Base-by-base conservation (phyloP, 2,888 invertebrate genomes). In the Coleophora flavipennella region DNA sequence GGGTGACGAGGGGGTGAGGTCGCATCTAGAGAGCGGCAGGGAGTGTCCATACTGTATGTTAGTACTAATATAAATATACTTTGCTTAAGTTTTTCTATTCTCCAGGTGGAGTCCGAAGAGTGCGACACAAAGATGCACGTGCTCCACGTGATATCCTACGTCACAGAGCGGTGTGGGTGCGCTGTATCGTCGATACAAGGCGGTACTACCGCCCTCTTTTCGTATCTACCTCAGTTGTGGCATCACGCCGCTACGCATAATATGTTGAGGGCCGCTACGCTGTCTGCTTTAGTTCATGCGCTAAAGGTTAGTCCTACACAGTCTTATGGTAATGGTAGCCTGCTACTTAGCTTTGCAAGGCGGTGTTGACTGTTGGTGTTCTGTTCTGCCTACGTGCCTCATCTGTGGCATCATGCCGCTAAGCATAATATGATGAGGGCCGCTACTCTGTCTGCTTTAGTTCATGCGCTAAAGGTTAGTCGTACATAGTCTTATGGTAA, bases 81-180 rank as follows among this genome's bases (percentile, higher is more conserved):
- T n/a, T n/a, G n/a, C n/a, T n/a, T n/a, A n/a, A n/a, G 25, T 11
- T 1, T 6, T 13, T 8, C 13, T 13, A 94, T 31, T 9, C 9
- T 20, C 13, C 76, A 97, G 58, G 93, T 94, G 66, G 94, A 95
- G 67, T 93, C 93, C 0, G 88, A 90, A 49, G 96, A 96, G 77
- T 96, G 95, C 78, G 97, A 97, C 71, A 95, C 96, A 1, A 97
- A 97, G 90, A 95, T 97, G 93, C 93, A 94, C 68, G 93, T 97
- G 13, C 85, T 98, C 29, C 92, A 92, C 73, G 95, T 95, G 42
- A 89, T 97, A 71, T 95, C 96, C 33, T 92, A 93, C 65, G 90
- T 97, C 62, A 92, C 96, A 57, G 96, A 96, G 76, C 88, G 95
- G 40, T 92, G 94, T 68, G 94, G 92, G 13, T 86, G 88, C 36